These are phyloP conservation scores for Hypomecis atomaria DNA, from an alignment of 2,888 invertebrate genomes.

Conservation along the genomic window DNA sequence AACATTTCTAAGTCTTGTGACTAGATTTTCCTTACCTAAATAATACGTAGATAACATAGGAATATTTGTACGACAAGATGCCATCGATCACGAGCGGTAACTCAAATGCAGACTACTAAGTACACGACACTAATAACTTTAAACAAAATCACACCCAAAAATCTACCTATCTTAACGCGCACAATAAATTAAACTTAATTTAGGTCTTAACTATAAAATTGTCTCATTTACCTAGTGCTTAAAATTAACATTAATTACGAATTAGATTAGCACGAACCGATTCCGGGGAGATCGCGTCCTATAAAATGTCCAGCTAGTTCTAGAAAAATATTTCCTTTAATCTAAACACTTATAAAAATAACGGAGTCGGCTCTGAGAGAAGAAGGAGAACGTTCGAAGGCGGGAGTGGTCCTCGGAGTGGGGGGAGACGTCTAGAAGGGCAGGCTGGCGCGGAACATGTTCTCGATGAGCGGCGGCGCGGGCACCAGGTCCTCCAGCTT, in stretches of 20 bases:
- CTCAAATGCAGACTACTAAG: slow-evolving; percentile 83
- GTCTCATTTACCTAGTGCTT: slow-evolving; percentile 59
- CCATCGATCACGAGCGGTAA: slow-evolving; percentile 85
- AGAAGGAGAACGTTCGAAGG: slow-evolving; percentile 73
- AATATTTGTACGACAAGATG: slow-evolving; percentile 85
- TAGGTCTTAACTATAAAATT: slow-evolving; percentile 69
- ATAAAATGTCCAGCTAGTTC: slow-evolving; percentile 72
- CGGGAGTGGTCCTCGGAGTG: slow-evolving; percentile 75
- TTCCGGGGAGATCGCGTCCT: slow-evolving; percentile 81
- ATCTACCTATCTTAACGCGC: slow-evolving; percentile 62
- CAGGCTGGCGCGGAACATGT: slow-evolving; percentile 97
- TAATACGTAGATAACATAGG: slow-evolving; percentile 84
- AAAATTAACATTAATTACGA: slow-evolving; percentile 49
- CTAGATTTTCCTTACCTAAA: slow-evolving; percentile 83
- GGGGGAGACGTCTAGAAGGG: slow-evolving; percentile 89
- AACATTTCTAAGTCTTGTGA: slow-evolving; percentile 83
- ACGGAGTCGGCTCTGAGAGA: slow-evolving; percentile 76
- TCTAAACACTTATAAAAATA: slow-evolving; percentile 82
- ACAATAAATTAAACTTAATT: slow-evolving; percentile 80
- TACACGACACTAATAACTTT: slow-evolving; percentile 74
- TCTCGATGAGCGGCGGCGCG: slow-evolving; percentile 96
- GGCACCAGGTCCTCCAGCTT: slow-evolving; percentile 96
- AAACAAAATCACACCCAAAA: slow-evolving; percentile 81
- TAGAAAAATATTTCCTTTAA: slow-evolving; percentile 79
- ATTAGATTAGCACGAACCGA: slow-evolving; percentile 71